Evolutionary conservation across 2,797 vertebrate species (phyloP).

Genomic region (Pseudochromis fuscus): DNA sequence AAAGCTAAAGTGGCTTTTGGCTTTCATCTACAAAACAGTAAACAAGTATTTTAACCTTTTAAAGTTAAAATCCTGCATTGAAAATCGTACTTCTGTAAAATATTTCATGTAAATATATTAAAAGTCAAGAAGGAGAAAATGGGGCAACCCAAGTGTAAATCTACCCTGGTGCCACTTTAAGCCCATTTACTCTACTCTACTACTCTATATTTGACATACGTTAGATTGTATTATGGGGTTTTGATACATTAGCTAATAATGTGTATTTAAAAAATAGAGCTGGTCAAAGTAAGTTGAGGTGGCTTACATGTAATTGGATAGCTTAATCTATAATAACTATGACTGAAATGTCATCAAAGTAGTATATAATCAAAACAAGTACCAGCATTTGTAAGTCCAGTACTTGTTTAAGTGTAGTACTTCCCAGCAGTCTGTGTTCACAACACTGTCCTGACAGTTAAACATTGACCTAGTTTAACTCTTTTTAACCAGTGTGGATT

Average conservation of each 20-base stretch:
- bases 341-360: no score
- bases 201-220: no score
- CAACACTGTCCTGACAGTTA: slow-evolving; percentile 25
- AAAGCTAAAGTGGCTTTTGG: no score
- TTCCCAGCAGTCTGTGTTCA: neutral
- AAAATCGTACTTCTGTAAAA: neutral
- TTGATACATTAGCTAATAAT: neutral
- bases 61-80: neutral
- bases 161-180: neutral
- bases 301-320: neutral
- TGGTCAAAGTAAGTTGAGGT: neutral
- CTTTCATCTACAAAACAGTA: no score
- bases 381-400: neutral
- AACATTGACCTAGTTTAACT: slow-evolving; percentile 31
- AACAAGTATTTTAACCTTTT: neutral
- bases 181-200: neutral
- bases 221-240: neutral
- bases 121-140: no score
- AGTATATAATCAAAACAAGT: neutral
- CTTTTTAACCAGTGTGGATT: slow-evolving; percentile 35
- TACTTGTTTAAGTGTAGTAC: neutral
- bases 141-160: neutral
- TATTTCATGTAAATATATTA: no score
- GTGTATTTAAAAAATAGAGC: neutral
- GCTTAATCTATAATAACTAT: neutral